Percentiles rank a stretch among this genome's conserved stretches.
These are phyloP conservation scores for Coilia nasus DNA, from an alignment of 2,797 vertebrate species.

Conservation along the genomic window DNA sequence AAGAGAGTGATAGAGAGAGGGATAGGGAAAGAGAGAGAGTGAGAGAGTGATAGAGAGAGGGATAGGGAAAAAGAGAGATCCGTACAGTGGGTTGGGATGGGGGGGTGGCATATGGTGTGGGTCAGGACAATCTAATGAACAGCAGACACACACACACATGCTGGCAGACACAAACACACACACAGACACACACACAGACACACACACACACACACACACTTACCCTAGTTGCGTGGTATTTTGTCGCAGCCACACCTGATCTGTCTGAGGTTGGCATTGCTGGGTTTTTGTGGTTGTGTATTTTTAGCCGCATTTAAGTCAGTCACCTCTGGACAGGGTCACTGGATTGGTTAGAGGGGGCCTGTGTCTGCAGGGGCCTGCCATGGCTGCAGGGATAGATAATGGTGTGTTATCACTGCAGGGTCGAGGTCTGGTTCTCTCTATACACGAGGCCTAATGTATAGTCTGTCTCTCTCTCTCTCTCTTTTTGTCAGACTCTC, in stretches of 20 bases:
- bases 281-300: background rate
- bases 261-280: background rate
- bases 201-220: background rate
- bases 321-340: background rate
- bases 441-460: background rate
- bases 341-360: background rate
- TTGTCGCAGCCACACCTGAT: background rate
- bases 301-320: conserved; percentile 11
- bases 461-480: background rate
- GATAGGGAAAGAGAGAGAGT: background rate
- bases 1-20: no score
- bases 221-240: background rate
- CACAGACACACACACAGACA: conserved; percentile 12
- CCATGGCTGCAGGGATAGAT: background rate
- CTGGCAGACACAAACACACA: background rate
- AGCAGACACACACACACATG: background rate
- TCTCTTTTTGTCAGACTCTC: background rate
- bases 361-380: background rate
- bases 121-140: background rate
- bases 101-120: background rate
- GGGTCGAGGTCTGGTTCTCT: background rate
- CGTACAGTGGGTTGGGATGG: background rate
- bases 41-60: no score
- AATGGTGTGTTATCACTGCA: conserved; percentile 10
- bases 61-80: no score